Base-by-base conservation (phyloP, 2,888 invertebrate genomes). In the Rotaria sp. region DNA sequence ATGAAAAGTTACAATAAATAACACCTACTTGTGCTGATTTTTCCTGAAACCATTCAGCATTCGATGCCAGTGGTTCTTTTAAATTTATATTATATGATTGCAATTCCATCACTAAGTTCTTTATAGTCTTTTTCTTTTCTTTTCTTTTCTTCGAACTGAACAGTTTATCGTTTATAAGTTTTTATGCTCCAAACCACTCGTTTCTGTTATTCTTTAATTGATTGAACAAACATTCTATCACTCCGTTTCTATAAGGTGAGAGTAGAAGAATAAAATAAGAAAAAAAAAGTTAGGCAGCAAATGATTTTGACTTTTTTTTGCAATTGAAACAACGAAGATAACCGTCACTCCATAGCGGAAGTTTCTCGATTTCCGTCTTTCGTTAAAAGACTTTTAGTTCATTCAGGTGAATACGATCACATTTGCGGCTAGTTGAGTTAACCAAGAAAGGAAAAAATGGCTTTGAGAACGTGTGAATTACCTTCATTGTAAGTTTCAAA, bases 1-100 rank as follows among this genome's bases (percentile, higher is more conserved):
- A 26, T 24, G 35, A 67, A 67, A 67, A 67, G 18, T 67, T 67
- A 21, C 21, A 57, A 59, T 41, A 59, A 38, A 38, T 50, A 55
- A n/a, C 35, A 30, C 30, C 13, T 24, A 86, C 84, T 85, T 85
- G 55, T 45, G 84, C 84, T 38, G 86, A 74, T 26, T 74, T n/a
- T 50, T 84, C 84, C 84, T 86, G 84, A 80, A 85, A 52, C 85
- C 84, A 86, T 57, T 85, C 24, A 41, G 84, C 84, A 86, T 86
- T 86, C 11, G 41, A 13, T 24, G 86, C 86, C 24, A 86, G 75
- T n/a, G 24, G 0, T 26, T 55, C 55, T 26, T 1, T 55, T 55
- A 67, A 38, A 35, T 21, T 35, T 67, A 4, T 30, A 59, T 59
- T 59, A 26, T 26, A 15, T 59, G n/a, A 30, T 30, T n/a, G 4